Percentiles rank a stretch among this genome's conserved stretches.
phyloP scores from a whole-genome alignment of 2,113 vertebrate genomes.

The Platanista minor region DNA sequence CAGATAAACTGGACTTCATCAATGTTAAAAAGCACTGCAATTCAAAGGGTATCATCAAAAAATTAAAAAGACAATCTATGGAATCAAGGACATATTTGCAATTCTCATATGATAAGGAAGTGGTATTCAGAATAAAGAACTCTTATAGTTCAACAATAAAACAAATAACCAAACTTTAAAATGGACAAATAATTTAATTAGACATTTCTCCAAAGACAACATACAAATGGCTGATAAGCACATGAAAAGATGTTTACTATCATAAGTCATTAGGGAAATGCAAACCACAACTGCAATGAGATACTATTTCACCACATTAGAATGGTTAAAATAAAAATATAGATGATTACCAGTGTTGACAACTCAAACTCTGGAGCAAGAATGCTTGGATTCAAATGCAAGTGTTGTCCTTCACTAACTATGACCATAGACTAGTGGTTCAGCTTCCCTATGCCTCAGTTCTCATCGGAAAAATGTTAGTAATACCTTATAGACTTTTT shows the following conservation, averaged over 20 bases:
- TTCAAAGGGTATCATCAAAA: neutral
- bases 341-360: neutral
- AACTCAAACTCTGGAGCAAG: neutral
- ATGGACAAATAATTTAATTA: neutral
- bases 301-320: neutral
- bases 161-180: neutral
- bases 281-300: neutral
- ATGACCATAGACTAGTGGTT: neutral
- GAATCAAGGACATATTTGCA: neutral
- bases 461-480: neutral
- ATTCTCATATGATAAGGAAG: neutral
- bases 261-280: neutral
- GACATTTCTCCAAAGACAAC: neutral
- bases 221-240: neutral
- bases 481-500: neutral
- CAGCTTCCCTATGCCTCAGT: neutral
- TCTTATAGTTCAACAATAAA: neutral
- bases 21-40: neutral
- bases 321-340: neutral
- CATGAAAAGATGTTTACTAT: neutral
- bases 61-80: neutral
- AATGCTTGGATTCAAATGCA: neutral
- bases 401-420: neutral
- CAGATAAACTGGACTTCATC: neutral
- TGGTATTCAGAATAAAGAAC: neutral